Percentiles rank a stretch among this genome's conserved stretches.
phyloP scores from a whole-genome alignment of 1,140 invertebrate genomes.

The Cephus cinctus region DNA sequence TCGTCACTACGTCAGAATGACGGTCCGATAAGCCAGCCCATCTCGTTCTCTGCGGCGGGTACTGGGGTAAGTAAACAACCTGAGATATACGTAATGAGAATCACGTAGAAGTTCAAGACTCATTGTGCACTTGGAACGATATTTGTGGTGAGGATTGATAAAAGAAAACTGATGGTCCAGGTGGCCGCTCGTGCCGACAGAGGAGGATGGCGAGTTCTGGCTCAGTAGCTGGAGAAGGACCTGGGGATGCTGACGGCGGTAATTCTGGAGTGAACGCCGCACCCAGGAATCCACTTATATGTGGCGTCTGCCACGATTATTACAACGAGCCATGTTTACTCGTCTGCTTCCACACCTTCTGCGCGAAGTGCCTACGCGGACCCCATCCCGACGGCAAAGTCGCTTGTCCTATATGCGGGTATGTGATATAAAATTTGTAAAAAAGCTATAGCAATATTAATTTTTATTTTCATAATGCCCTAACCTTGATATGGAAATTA shows the following conservation, averaged over 20 bases:
- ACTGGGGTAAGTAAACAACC: constrained; percentile 1
- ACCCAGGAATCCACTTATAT: constrained; percentile 63
- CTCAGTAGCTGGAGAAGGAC: constrained; percentile 29
- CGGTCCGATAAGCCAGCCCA: constrained; percentile 28
- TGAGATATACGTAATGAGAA: not conserved
- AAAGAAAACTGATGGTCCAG: constrained; percentile 4
- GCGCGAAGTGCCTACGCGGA: constrained; percentile 63
- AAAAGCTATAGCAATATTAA: not conserved
- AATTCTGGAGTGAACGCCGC: constrained; percentile 26
- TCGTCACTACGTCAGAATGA: constrained; percentile 35
- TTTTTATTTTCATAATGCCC: not conserved
- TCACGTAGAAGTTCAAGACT: not conserved
- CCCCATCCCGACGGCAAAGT: constrained; percentile 63
- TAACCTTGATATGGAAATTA: no score
- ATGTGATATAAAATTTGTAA: constrained; percentile 30
- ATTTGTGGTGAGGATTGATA: not conserved
- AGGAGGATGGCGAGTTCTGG: constrained; percentile 41
- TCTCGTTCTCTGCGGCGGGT: constrained; percentile 20
- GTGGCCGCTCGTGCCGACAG: constrained; percentile 13
- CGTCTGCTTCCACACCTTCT: constrained; percentile 70
- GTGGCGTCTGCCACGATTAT: constrained; percentile 68
- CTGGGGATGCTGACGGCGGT: constrained; percentile 34
- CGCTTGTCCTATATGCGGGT: constrained; percentile 69
- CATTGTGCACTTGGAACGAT: not conserved
- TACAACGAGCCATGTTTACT: constrained; percentile 69